phyloP scores from a whole-genome alignment of 2,888 invertebrate species.

The Drosophila phalerata region DNA sequence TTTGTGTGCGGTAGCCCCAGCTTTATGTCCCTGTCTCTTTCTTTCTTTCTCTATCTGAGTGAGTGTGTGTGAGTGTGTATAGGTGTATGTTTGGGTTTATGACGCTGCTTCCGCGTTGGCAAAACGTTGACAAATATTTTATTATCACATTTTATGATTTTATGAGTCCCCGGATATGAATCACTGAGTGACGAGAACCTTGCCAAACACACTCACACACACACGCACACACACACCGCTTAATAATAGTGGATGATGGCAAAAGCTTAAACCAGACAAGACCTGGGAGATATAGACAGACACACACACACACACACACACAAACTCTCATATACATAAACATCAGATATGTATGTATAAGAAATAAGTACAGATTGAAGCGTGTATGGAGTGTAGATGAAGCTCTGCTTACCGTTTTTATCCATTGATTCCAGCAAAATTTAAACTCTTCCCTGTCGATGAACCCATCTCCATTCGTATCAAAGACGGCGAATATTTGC shows the following conservation, averaged over 20 bases:
- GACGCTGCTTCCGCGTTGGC: slow-evolving; percentile 53
- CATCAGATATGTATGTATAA: not conserved
- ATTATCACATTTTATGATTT: slow-evolving; percentile 81
- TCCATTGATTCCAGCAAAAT: slow-evolving; percentile 96
- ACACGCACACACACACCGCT: slow-evolving; percentile 23
- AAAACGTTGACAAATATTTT: slow-evolving; percentile 82
- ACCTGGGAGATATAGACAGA: slow-evolving; percentile 8
- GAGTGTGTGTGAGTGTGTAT: slow-evolving; percentile 6
- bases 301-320: slow-evolving; percentile 7
- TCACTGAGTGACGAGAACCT: slow-evolving; percentile 72
- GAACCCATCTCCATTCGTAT: slow-evolving; percentile 90
- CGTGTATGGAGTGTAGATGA: slow-evolving; percentile 8
- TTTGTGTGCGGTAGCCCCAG: slow-evolving; percentile 34
- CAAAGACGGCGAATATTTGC: slow-evolving; percentile 93
- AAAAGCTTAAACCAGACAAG: slow-evolving; percentile 43
- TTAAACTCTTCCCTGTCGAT: slow-evolving; percentile 94
- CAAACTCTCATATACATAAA: not conserved
- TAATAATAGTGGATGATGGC: slow-evolving; percentile 58
- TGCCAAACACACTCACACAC: slow-evolving; percentile 28
- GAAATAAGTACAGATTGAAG: slow-evolving; percentile 2
- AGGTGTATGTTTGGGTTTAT: slow-evolving; percentile 30
- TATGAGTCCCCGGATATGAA: slow-evolving; percentile 82
- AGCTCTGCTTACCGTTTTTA: slow-evolving; percentile 89
- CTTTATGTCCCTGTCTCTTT: slow-evolving; percentile 10
- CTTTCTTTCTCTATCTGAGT: not conserved